phyloP scores from a whole-genome alignment of 2,888 invertebrate species.

The Dilophus febrilis region DNA sequence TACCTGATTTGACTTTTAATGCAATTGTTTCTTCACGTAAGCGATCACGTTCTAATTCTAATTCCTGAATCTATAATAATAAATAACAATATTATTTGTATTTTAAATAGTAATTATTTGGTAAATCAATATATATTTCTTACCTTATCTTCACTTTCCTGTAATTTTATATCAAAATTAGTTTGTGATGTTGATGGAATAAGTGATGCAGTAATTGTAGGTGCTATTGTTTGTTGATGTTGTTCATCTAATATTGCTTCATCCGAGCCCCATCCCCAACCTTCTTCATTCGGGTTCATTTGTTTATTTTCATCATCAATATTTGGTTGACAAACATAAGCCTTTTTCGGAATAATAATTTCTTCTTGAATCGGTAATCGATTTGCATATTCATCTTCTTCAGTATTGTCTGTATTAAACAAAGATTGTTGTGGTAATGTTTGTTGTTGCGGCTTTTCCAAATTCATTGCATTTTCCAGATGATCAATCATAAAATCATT shows the following conservation, averaged over 20 bases:
- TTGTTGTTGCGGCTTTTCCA: neutral
- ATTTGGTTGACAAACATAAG: slow-evolving; percentile 34
- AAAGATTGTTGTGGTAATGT: neutral
- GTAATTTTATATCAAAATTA: slow-evolving; percentile 28
- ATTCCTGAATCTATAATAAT: slow-evolving; percentile 38
- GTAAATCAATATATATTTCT: too few species aligned
- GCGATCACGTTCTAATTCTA: slow-evolving; percentile 39
- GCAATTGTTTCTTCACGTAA: slow-evolving; percentile 44
- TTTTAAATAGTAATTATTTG: too few species aligned
- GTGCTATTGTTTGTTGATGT: slow-evolving; percentile 20
- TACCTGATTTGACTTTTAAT: slow-evolving; percentile 52
- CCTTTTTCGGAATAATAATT: slow-evolving; percentile 34
- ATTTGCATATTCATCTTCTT: slow-evolving; percentile 11
- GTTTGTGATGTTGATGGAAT: slow-evolving; percentile 11
- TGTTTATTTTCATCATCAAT: too few species aligned
- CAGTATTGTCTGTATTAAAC: neutral
- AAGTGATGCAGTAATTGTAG: slow-evolving; percentile 15
- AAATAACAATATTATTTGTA: too few species aligned
- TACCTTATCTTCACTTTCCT: slow-evolving; percentile 34
- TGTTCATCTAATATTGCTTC: slow-evolving; percentile 34
- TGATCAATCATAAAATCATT: neutral
- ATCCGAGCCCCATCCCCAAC: slow-evolving; percentile 42
- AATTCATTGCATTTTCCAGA: neutral
- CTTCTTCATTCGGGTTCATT: too few species aligned
- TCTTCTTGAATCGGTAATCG: slow-evolving; percentile 23